Percentiles rank a stretch among this genome's conserved stretches.
Evolutionary conservation across 1,140 invertebrate species (phyloP).

Genomic region (Drosophila seguyi): DNA sequence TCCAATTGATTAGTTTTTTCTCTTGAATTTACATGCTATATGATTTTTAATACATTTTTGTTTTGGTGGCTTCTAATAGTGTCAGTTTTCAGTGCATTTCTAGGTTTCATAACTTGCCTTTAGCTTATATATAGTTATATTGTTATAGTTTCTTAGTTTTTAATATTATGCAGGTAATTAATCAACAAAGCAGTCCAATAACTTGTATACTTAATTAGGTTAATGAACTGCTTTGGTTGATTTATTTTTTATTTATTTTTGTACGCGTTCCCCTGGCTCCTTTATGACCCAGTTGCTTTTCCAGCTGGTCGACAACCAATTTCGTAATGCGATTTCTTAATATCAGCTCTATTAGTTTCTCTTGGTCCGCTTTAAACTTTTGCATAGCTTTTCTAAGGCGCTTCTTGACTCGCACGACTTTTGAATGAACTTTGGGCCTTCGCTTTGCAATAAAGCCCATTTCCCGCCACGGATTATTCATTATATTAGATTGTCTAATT

Average conservation of each 20-base stretch:
- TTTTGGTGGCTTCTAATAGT: no score
- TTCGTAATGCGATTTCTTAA: constrained; percentile 30
- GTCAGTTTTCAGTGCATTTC: no score
- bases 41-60: no score
- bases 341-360: constrained; percentile 1
- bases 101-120: no score
- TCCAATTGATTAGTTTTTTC: not conserved
- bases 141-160: no score
- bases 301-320: constrained; percentile 37
- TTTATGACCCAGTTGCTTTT: not conserved
- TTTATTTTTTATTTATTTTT: not conserved
- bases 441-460: constrained; percentile 5
- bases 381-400: constrained; percentile 1
- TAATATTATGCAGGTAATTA: no score
- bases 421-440: not conserved
- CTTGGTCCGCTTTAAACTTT: not conserved
- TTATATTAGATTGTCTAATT: constrained; percentile 11
- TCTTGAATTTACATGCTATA: no score
- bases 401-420: constrained; percentile 9
- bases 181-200: no score
- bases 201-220: no score
- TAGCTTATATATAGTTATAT: no score
- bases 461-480: constrained; percentile 45
- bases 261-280: no score
- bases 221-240: not conserved